A percentile compares a stretch with the other conserved stretches of the same genome.
These are phyloP conservation scores for Pangasius mekongensis DNA, from an alignment of 2,797 vertebrate species.

Conservation along the genomic window DNA sequence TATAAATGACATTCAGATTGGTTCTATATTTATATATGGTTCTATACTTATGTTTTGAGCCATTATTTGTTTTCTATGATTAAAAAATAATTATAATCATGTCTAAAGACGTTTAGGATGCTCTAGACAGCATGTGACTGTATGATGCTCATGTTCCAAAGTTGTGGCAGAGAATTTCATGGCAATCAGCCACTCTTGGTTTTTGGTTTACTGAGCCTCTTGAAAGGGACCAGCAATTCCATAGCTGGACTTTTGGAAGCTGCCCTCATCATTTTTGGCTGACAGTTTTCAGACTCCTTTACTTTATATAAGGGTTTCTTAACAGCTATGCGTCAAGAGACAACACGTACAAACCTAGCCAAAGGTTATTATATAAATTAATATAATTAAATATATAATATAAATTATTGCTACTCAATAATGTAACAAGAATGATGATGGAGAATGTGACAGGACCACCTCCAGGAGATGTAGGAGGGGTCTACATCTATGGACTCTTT, in stretches of 20 bases:
- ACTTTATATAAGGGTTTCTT: constrained; percentile 76
- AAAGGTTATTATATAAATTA: constrained; percentile 79
- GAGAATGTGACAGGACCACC: constrained; percentile 80
- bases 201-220: constrained; percentile 89
- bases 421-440: constrained; percentile 85
- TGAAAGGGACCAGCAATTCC: constrained; percentile 85
- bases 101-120: constrained; percentile 74
- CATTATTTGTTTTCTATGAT: not conserved
- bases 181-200: constrained; percentile 82
- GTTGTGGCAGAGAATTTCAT: constrained; percentile 83
- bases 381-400: too few relatives aligned
- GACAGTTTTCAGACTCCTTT: constrained; percentile 82
- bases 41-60: not conserved
- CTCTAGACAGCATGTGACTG: constrained; percentile 82
- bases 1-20: not conserved
- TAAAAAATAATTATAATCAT: constrained; percentile 78
- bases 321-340: constrained; percentile 85
- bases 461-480: not conserved
- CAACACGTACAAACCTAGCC: constrained; percentile 73
- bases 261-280: constrained; percentile 85
- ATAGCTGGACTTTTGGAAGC: constrained; percentile 76
- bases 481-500: constrained; percentile 77
- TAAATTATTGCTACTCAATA: constrained; percentile 78
- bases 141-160: constrained; percentile 81
- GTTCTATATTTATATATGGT: not conserved